These are phyloP conservation scores for Laticauda laticaudata DNA, from an alignment of 2,113 vertebrate species.

Conservation along the genomic window DNA sequence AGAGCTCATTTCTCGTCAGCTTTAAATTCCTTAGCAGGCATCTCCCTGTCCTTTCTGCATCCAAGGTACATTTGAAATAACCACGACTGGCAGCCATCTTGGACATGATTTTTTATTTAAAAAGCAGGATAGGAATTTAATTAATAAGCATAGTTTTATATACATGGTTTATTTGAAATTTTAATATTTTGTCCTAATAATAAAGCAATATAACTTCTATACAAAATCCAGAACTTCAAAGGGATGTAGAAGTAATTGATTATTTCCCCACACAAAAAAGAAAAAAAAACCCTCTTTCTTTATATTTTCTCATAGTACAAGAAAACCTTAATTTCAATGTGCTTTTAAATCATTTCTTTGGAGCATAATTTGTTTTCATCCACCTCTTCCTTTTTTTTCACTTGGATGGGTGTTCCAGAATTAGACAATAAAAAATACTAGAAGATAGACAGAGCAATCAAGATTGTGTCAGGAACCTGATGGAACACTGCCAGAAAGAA, in stretches of 20 bases:
- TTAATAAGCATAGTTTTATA: neutral
- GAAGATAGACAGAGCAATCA: conserved; percentile 32
- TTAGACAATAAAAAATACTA: conserved; percentile 16
- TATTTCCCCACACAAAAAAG: neutral
- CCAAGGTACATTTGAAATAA: neutral
- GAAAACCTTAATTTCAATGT: neutral
- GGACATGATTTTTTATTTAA: neutral
- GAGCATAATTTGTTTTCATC: neutral
- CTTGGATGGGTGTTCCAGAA: conserved; percentile 9
- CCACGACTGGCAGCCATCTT: neutral
- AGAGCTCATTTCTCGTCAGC: neutral
- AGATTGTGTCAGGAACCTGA: conserved; percentile 18
- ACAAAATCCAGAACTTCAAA: neutral
- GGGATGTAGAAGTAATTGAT: neutral
- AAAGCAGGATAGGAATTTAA: neutral
- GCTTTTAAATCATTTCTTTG: neutral
- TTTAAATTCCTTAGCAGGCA: neutral
- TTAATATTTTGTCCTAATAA: neutral
- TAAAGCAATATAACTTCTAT: neutral
- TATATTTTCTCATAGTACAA: conserved; percentile 2
- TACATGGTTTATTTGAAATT: neutral
- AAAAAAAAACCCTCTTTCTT: neutral
- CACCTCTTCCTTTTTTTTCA: neutral
- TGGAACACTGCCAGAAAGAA: conserved; percentile 24
- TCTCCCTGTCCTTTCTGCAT: neutral